phyloP scores from a whole-genome alignment of 2,113 vertebrate species.

The Pseudorectes ferrugineus region DNA sequence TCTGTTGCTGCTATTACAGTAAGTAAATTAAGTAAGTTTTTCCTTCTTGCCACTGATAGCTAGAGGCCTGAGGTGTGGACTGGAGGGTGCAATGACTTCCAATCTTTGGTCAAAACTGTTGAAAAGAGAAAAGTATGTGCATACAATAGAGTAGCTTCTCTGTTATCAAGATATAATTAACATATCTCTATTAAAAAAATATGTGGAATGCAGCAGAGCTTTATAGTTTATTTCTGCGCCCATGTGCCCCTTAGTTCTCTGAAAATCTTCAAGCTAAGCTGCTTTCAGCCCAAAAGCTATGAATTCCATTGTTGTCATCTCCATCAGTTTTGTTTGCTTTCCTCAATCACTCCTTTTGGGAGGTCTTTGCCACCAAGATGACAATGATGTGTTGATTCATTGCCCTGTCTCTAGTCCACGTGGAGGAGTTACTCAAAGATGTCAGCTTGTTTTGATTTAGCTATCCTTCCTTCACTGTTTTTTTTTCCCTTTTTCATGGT shows the following conservation, averaged over 20 bases:
- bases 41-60: not conserved
- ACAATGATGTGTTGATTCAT: conserved; percentile 4
- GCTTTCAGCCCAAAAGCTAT: not conserved
- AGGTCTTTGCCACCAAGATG: not conserved
- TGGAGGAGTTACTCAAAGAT: not conserved
- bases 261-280: not conserved
- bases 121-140: not conserved
- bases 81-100: not conserved
- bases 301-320: not conserved
- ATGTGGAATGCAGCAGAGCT: not conserved
- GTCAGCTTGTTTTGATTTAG: not conserved
- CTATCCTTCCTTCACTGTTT: not conserved
- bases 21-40: conserved; percentile 31
- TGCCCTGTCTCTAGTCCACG: not conserved
- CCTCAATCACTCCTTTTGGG: not conserved
- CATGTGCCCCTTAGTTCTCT: not conserved
- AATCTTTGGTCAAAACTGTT: not conserved
- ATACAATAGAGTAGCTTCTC: not conserved
- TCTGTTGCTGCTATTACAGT: not conserved
- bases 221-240: not conserved
- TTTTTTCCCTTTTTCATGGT: not conserved
- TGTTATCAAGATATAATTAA: not conserved
- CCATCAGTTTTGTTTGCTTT: not conserved
- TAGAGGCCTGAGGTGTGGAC: not conserved
- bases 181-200: not conserved